These are phyloP conservation scores for Drosophila willistoni DNA, from an alignment of 1,140 invertebrate genomes.

Conservation along the genomic window DNA sequence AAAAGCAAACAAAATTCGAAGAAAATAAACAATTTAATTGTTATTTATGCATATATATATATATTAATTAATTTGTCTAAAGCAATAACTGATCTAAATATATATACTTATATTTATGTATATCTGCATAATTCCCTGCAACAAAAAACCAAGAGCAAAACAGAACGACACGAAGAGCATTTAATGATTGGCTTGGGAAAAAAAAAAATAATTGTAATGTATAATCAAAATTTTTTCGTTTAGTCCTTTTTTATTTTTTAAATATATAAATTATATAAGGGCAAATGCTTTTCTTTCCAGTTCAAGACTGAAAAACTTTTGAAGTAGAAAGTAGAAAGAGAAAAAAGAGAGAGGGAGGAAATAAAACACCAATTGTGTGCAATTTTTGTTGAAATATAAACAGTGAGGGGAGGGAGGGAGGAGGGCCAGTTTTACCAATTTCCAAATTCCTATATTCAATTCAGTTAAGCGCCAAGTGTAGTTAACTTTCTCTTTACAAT, in stretches of 20 bases:
- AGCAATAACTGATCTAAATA: no score
- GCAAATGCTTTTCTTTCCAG: slow-evolving; percentile 16
- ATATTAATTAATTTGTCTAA: no score
- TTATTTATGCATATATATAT: neutral
- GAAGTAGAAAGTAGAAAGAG: neutral
- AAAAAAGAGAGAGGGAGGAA: neutral
- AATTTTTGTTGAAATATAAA: no score
- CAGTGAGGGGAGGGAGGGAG: no score
- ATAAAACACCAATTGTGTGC: neutral
- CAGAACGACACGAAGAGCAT: neutral
- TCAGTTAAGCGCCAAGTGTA: no score
- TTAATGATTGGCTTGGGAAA: neutral
- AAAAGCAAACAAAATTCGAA: neutral
- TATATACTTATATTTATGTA: no score
- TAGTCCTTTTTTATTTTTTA: no score
- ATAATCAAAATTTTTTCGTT: neutral
- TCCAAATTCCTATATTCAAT: no score
- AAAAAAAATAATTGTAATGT: neutral
- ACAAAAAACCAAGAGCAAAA: neutral
- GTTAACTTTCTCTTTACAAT: no score
- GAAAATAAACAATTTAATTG: neutral
- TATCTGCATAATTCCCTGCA: neutral
- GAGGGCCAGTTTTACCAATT: no score
- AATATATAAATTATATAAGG: neutral
- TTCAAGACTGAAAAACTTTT: slow-evolving; percentile 9